These are phyloP conservation scores for Drosophila phalerata DNA, from an alignment of 2,888 invertebrate genomes.

Conservation along the genomic window DNA sequence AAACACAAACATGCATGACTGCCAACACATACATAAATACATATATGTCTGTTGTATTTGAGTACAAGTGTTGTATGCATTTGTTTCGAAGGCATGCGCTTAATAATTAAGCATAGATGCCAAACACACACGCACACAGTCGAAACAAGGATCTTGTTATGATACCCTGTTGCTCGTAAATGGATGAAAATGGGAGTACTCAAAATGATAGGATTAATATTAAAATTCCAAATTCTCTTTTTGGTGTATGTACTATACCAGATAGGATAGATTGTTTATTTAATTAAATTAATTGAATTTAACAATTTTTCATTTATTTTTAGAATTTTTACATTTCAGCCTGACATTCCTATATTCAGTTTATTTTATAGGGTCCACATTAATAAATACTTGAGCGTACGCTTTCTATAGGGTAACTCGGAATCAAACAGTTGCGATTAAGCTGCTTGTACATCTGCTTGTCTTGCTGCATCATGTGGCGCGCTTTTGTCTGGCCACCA, in stretches of 20 bases:
- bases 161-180: conserved; percentile 3
- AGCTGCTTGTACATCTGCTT: conserved; percentile 29
- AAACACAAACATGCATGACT: not conserved
- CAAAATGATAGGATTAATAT: no score
- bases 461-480: conserved; percentile 56
- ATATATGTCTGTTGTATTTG: not conserved
- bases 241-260: no score
- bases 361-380: no score
- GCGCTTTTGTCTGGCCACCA: conserved; percentile 32
- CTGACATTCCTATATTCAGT: no score
- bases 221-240: no score
- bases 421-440: not conserved
- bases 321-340: no score
- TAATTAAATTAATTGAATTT: no score
- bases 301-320: no score
- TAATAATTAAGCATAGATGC: conserved; percentile 71
- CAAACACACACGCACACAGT: conserved; percentile 34
- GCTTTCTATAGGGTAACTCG: not conserved
- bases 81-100: conserved; percentile 46
- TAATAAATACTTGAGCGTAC: no score
- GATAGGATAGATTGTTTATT: no score
- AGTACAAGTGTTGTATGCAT: conserved; percentile 28
- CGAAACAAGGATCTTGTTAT: conserved; percentile 24
- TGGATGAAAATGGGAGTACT: not conserved
- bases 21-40: not conserved